These are phyloP conservation scores for Campopleginae sp. DNA, from an alignment of 2,888 invertebrate genomes.

Conservation along the genomic window DNA sequence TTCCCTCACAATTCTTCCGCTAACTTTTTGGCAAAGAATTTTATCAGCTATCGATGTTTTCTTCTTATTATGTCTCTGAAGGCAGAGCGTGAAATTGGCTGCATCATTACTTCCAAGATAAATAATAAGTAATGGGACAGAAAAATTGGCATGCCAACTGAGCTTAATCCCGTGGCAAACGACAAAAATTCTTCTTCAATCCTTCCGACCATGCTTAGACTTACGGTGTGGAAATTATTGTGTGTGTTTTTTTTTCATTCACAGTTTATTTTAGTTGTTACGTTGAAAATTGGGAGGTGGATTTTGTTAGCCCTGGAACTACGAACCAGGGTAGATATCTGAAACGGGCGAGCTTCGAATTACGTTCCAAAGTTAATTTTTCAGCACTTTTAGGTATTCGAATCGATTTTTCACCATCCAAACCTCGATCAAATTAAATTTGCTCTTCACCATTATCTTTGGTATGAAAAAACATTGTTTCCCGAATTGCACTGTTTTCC, in stretches of 20 bases:
- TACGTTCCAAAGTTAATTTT: too few species aligned
- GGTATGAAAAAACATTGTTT: too few species aligned
- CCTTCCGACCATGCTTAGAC: not conserved
- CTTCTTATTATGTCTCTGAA: not conserved
- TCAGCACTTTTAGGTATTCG: too few species aligned
- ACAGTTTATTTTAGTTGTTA: not conserved
- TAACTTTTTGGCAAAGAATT: not conserved
- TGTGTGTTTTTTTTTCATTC: not conserved
- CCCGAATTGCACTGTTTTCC: too few species aligned
- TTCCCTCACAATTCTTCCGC: slow-evolving; percentile 10
- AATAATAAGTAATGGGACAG: slow-evolving; percentile 7
- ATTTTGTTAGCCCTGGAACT: too few species aligned
- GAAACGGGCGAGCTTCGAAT: too few species aligned
- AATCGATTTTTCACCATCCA: too few species aligned
- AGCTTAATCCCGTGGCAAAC: not conserved
- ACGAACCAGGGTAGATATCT: too few species aligned
- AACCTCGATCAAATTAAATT: too few species aligned
- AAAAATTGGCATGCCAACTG: not conserved
- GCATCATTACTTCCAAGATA: not conserved
- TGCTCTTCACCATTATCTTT: too few species aligned
- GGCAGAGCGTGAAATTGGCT: not conserved
- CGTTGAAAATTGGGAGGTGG: too few species aligned
- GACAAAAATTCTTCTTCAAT: not conserved
- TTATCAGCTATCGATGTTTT: not conserved
- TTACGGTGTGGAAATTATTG: too few species aligned